These are phyloP conservation scores for Idaea dimidiata DNA, from an alignment of 2,888 invertebrate genomes.

Conservation along the genomic window DNA sequence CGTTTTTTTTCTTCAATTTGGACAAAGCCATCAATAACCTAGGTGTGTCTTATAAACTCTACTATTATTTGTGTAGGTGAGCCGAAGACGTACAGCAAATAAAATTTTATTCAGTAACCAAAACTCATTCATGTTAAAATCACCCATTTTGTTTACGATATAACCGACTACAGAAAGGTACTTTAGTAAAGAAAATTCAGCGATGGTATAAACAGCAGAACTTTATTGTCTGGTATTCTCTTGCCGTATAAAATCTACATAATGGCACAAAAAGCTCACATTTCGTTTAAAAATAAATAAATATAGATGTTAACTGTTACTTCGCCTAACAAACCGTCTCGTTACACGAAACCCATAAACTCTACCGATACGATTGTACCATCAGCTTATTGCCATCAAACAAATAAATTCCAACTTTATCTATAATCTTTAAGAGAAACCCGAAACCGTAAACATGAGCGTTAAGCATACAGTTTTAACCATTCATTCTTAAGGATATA, in stretches of 20 bases:
- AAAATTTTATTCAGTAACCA: background rate
- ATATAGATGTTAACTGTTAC: constrained; percentile 1
- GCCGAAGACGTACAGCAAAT: background rate
- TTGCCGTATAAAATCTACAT: constrained; percentile 1
- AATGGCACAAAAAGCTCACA: background rate
- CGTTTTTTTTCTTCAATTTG: background rate
- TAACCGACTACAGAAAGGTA: background rate
- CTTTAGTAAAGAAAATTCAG: background rate
- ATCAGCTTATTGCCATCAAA: constrained; percentile 73
- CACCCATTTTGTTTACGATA: background rate
- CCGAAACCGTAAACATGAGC: constrained; percentile 78
- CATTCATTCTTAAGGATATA: constrained; percentile 75
- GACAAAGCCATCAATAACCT: background rate
- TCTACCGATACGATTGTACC: constrained; percentile 69
- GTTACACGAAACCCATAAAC: constrained; percentile 55
- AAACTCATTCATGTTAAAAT: background rate
- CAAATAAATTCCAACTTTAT: constrained; percentile 76
- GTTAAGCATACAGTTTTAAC: constrained; percentile 72
- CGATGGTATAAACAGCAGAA: background rate
- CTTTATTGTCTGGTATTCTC: background rate
- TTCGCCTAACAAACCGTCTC: constrained; percentile 36
- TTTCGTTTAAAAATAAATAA: constrained; percentile 1
- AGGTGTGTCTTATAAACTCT: background rate
- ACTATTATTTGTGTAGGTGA: background rate
- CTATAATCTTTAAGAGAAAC: constrained; percentile 76